Conservation (phyloP, 2,797 vertebrate genomes). For the Basileuterus tristriatus region DNA sequence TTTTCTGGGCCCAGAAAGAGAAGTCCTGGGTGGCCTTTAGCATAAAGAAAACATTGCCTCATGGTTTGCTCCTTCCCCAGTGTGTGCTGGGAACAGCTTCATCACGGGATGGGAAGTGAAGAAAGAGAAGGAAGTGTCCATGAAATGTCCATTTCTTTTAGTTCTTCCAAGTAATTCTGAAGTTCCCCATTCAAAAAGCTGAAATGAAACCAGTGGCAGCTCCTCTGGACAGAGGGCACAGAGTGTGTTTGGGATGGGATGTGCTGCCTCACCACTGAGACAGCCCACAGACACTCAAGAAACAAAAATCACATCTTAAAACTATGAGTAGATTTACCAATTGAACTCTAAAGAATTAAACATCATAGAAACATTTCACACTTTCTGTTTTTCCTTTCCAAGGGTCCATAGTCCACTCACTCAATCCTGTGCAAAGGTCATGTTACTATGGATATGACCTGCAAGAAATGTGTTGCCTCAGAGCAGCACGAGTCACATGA, state of each 20-base stretch:
- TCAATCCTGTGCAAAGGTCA: slow-evolving; percentile 74
- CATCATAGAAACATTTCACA: slow-evolving; percentile 52
- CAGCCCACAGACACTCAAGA: slow-evolving; percentile 5
- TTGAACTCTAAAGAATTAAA: slow-evolving; percentile 68
- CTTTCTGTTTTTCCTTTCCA: slow-evolving; percentile 60
- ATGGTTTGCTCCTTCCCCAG: neutral
- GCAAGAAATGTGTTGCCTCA: slow-evolving; percentile 46
- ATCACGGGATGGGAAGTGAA: neutral
- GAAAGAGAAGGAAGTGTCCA: neutral
- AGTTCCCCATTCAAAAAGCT: slow-evolving; percentile 37
- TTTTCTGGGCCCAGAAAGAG: neutral
- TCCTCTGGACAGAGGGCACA: slow-evolving; percentile 23
- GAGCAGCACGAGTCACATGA: slow-evolving; percentile 28
- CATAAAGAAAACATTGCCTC: neutral
- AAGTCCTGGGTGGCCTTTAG: neutral
- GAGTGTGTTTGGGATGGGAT: neutral
- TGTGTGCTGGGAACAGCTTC: neutral
- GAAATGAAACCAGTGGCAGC: slow-evolving; percentile 22
- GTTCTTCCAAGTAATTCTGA: slow-evolving; percentile 17
- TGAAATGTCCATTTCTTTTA: neutral
- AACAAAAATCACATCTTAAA: slow-evolving; percentile 59
- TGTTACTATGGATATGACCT: slow-evolving; percentile 64
- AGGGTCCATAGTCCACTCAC: slow-evolving; percentile 51
- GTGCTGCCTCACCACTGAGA: neutral
- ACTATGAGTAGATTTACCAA: slow-evolving; percentile 58